phyloP scores from a whole-genome alignment of 1,140 invertebrate species.

The Hermetia illucens region DNA sequence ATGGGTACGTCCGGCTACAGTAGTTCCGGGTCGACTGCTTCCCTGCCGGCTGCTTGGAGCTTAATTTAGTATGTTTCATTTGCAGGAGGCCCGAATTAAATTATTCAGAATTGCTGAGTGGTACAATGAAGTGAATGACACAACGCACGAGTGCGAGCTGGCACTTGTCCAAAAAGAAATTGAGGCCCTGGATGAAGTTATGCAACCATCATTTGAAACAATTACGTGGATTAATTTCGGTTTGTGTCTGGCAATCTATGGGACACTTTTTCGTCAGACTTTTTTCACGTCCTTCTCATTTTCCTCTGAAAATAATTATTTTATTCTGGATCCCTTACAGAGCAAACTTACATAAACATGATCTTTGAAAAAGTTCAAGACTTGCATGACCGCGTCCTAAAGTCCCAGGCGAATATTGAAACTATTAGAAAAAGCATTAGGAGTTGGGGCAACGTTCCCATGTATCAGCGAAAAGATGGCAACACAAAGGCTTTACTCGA shows the following conservation, averaged over 20 bases:
- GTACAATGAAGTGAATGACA: conserved; percentile 43
- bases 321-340: conserved; percentile 1
- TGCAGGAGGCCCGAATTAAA: conserved; percentile 19
- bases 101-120: conserved; percentile 32
- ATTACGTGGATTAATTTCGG: conserved; percentile 47
- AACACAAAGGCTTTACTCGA: conserved; percentile 37
- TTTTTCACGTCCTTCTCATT: no score
- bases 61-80: conserved; percentile 11
- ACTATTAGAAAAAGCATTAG: conserved; percentile 33
- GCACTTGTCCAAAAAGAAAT: conserved; percentile 43
- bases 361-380: no score
- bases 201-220: conserved; percentile 37
- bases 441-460: conserved; percentile 39
- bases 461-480: conserved; percentile 39
- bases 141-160: conserved; percentile 41
- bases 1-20: conserved; percentile 27
- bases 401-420: conserved; percentile 38
- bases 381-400: conserved; percentile 41
- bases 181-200: conserved; percentile 35
- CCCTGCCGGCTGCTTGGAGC: conserved; percentile 15
- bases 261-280: no score
- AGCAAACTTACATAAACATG: no score
- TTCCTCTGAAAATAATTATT: no score
- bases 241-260: conserved; percentile 26
- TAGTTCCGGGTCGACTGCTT: no score